These are phyloP conservation scores for Microctonus hyperodae DNA, from an alignment of 2,888 invertebrate genomes.

Conservation along the genomic window DNA sequence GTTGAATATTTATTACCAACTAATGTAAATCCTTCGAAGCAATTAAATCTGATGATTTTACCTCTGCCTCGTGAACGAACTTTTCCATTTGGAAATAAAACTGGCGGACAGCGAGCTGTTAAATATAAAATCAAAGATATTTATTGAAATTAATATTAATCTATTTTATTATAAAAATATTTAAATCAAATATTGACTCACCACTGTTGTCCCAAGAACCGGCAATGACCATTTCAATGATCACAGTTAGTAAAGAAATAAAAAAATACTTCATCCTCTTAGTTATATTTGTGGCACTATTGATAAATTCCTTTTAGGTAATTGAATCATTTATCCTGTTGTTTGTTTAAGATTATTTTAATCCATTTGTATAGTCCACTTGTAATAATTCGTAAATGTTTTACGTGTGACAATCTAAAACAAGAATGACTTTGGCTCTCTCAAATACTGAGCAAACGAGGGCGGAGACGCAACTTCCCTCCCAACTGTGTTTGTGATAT, in stretches of 20 bases:
- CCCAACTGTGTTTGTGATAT: conserved; percentile 49
- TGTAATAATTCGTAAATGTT: neutral
- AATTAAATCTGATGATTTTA: conserved; percentile 69
- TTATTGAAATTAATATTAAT: neutral
- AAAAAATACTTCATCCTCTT: conserved; percentile 18
- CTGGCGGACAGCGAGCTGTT: conserved; percentile 58
- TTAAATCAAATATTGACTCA: conserved; percentile 30
- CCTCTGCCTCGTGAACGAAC: conserved; percentile 64
- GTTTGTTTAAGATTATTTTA: neutral
- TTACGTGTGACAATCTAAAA: neutral
- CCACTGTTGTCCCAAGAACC: conserved; percentile 34
- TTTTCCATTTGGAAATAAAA: conserved; percentile 65
- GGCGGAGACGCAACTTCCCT: conserved; percentile 59
- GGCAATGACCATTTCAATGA: conserved; percentile 31
- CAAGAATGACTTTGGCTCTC: conserved; percentile 11
- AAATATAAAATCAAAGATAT: neutral
- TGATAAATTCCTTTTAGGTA: neutral
- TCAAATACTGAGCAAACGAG: conserved; percentile 38
- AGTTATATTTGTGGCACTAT: neutral
- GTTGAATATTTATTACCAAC: conserved; percentile 76
- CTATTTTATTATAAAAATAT: neutral
- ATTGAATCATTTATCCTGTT: neutral
- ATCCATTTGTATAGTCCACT: neutral
- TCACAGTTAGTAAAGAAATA: conserved; percentile 30
- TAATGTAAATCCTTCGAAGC: conserved; percentile 69